phyloP scores from a whole-genome alignment of 2,888 invertebrate species.

The Crioceris asparagi region DNA sequence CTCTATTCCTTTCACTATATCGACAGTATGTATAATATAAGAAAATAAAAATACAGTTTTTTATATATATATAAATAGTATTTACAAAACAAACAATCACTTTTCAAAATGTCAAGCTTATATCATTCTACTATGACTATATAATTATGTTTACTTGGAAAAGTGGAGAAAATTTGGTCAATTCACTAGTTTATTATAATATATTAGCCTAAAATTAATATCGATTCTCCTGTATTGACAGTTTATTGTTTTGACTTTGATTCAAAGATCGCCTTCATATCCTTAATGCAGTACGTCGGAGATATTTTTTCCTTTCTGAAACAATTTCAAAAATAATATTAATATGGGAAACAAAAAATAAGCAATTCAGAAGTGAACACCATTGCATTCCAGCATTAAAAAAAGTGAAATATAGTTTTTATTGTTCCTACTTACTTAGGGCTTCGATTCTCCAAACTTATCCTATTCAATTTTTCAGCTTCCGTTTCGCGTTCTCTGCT shows the following conservation, averaged over 20 bases:
- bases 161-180: constrained; percentile 1
- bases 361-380: not conserved
- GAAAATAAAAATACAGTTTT: too few species aligned
- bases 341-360: too few species aligned
- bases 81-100: not conserved
- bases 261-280: constrained; percentile 76
- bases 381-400: constrained; percentile 3
- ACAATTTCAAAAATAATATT: constrained; percentile 13
- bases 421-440: constrained; percentile 29
- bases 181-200: not conserved
- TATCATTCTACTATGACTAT: not conserved
- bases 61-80: not conserved
- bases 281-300: constrained; percentile 60
- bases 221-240: too few species aligned
- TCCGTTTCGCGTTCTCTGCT: constrained; percentile 30
- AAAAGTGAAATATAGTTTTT: constrained; percentile 1
- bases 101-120: not conserved
- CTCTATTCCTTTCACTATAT: too few species aligned
- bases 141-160: not conserved
- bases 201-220: not conserved
- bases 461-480: constrained; percentile 28
- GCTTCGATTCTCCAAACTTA: constrained; percentile 34
- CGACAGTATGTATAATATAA: too few species aligned
- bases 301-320: constrained; percentile 58
- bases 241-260: constrained; percentile 49